A percentile compares a stretch with the other conserved stretches of the same genome.
These are phyloP conservation scores for Tetramorium simillimum DNA, from an alignment of 1,140 invertebrate genomes.

Conservation along the genomic window DNA sequence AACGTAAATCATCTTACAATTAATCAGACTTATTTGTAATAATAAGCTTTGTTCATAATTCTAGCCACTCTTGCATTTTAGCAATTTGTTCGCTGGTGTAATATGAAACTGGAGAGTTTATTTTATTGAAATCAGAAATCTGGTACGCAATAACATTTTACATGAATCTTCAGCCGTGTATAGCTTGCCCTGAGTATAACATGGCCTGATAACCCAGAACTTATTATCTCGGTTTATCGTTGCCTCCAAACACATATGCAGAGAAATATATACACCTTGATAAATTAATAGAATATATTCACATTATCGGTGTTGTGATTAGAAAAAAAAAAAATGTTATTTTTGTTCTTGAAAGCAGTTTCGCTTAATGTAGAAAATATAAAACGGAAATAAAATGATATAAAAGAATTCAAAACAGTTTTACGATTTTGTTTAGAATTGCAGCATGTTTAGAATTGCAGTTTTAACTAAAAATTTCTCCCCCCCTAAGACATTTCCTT, in stretches of 20 bases:
- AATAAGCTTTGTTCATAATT: not conserved
- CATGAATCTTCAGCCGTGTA: conserved; percentile 20
- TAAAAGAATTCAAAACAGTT: not conserved
- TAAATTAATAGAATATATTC: not conserved
- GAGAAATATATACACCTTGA: not conserved
- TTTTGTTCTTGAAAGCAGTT: not conserved
- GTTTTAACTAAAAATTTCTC: not conserved
- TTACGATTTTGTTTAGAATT: too few species aligned
- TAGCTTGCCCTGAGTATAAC: conserved; percentile 29
- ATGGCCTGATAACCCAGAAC: conserved; percentile 54
- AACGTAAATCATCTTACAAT: not conserved
- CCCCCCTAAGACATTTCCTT: not conserved
- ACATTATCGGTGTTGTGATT: not conserved
- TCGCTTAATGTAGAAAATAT: not conserved
- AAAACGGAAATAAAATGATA: not conserved
- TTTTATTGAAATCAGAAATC: not conserved
- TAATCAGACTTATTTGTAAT: not conserved
- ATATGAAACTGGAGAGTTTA: not conserved
- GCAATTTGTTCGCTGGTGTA: not conserved
- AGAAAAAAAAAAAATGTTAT: conserved; percentile 27
- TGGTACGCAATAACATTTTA: conserved; percentile 25
- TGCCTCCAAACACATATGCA: not conserved
- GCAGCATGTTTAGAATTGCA: too few species aligned
- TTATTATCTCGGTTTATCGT: conserved; percentile 47
- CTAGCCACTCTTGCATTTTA: too few species aligned